Evolutionary conservation across 1,140 invertebrate species (phyloP).

Genomic region (Heliothis subflexa): DNA sequence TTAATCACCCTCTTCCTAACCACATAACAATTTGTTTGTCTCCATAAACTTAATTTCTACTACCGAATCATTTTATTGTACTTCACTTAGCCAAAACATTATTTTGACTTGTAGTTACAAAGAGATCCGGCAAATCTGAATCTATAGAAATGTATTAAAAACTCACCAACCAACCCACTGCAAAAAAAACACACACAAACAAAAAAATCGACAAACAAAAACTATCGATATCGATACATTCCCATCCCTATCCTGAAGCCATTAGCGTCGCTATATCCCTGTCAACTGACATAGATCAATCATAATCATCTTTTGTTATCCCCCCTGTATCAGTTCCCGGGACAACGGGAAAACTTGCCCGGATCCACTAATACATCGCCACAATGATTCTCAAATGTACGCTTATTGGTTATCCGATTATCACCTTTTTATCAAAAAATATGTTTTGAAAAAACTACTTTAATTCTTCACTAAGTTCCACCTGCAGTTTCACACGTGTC

Average conservation of each 20-base stretch:
- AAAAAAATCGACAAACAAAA: not conserved
- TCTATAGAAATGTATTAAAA: too few relatives aligned
- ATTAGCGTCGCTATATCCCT: slow-evolving; percentile 52
- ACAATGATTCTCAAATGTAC: slow-evolving; percentile 42
- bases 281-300: slow-evolving; percentile 56
- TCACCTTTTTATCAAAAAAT: not conserved
- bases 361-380: slow-evolving; percentile 31
- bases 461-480: too few relatives aligned
- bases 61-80: too few relatives aligned
- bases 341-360: slow-evolving; percentile 44
- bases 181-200: not conserved
- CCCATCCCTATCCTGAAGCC: slow-evolving; percentile 49
- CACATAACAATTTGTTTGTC: too few relatives aligned
- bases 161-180: not conserved
- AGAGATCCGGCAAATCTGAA: too few relatives aligned
- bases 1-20: too few relatives aligned
- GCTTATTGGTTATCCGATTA: not conserved
- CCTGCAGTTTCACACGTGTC: too few relatives aligned
- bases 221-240: slow-evolving; percentile 12
- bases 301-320: slow-evolving; percentile 56
- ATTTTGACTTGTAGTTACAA: too few relatives aligned
- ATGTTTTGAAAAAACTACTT: too few relatives aligned
- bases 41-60: too few relatives aligned
- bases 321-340: slow-evolving; percentile 38
- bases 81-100: too few relatives aligned